Base-by-base conservation (phyloP, 2,888 invertebrate genomes). In the Xestoiulus laeticollis region DNA sequence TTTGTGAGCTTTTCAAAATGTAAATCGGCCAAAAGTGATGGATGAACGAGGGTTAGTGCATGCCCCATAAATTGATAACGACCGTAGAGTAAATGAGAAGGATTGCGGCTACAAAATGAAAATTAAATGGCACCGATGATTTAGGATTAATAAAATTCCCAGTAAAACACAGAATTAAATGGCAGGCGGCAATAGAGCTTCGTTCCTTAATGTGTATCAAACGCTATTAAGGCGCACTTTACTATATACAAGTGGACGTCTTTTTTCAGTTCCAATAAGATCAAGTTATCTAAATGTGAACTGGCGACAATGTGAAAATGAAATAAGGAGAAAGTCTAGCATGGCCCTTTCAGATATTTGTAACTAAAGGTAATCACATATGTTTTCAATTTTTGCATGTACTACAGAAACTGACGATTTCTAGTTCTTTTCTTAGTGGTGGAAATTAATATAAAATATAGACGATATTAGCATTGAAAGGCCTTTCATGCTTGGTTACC, bases 1-100 rank as follows among this genome's bases (percentile, higher is more conserved):
- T 68, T 68, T 26, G 68, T 26, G 68, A 68, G 68, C 26, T 26
- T 68, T 68, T 68, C 68, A 68, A 68, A 68, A 68, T 68, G n/a
- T 68, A 68, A 68, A 68, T 68, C 68, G 6, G 14, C 26, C 68
- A 2, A 26, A 26, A 68, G 68, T 26, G 68, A 68, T 26, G 26
- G 68, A 68, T 68, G 68, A 26, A 68, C 26, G 26, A 26, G 26
- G 22, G 68, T 26, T 26, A 68, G 68, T 68, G 68, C 68, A 8
- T 12, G 68, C 68, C 68, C 26, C 68, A 68, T 68, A 26, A 68
- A 68, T 68, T 68, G 22, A 26, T 68, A 68, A 68, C 68, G 68
- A 26, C 26, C 12, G 26, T 3, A 8, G n/a, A 68, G 10, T n/a
- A 68, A 68, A 68, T 26, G 68, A 12, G 26, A 68, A 68, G 22